Evolutionary conservation across 2,113 vertebrate genomes (phyloP), one percentile per base, ranked within the genome.

Genomic region (Chamaea fasciata): DNA sequence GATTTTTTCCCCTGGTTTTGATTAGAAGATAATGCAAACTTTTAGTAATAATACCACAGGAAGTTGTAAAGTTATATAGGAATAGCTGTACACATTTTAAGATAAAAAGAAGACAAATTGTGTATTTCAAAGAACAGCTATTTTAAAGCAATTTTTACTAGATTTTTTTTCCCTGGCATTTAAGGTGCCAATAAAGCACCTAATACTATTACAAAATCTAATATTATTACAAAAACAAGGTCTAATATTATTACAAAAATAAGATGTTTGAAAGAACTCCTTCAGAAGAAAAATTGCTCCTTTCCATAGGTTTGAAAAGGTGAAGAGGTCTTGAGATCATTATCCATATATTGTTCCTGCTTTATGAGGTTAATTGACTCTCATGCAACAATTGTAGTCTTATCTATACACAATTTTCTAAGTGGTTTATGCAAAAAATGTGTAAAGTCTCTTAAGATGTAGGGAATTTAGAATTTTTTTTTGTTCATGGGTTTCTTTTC

Each of bases 381-480:
- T 39, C 17, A 27, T 39, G 16, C 44, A 50, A 21, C 10, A 62
- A 22, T 39, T 69, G 8, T 52, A 24, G 22, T 52, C 47, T 31
- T 73, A 27, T 35, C 13, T 39, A 7, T 4, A 33, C 5, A 16
- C 7, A 12, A 63, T 75, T 82, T 75, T 53, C 11, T 31, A 69
- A 22, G 17, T 24, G 6, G 2, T 26, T 3, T 23, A 28, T 46
- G 7, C 7, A 59, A 55, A 70, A 62, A 67, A 60, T 5, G 1
- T 35, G 4, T 73, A 13, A 52, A 39, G 31, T 60, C 20, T 35
- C 8, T 64, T 30, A 27, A 79, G 2, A 3, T 15, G 3, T 0
- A 0, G 4, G 4, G 3, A 9, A 1, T 3, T 56, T 63, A 15
- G 19, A 9, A 1, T 1, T n/a, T 63, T 64, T 41, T 64, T 41